These are phyloP conservation scores for Clarias pachynema DNA, from an alignment of 2,797 vertebrate species.

Conservation along the genomic window DNA sequence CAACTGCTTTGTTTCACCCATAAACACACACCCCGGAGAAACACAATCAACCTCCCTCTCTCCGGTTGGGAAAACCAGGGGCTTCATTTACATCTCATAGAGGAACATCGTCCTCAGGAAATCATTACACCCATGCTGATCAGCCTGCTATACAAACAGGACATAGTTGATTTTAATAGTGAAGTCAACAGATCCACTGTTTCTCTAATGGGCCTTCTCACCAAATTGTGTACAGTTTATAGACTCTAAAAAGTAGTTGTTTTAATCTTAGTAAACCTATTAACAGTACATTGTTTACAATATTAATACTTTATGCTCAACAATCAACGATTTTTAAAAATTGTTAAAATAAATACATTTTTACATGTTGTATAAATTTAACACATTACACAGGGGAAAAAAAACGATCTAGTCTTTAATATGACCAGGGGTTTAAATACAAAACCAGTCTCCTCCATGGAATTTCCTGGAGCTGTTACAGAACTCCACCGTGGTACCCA, in stretches of 20 bases:
- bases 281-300: neutral
- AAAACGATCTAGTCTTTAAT: neutral
- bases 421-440: neutral
- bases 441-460: neutral
- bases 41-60: slow-evolving; percentile 68
- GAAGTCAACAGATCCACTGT: slow-evolving; percentile 18
- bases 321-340: neutral
- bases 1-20: slow-evolving; percentile 80
- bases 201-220: neutral
- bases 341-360: neutral
- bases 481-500: slow-evolving; percentile 23
- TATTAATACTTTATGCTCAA: neutral
- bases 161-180: slow-evolving; percentile 22
- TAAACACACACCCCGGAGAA: slow-evolving; percentile 72
- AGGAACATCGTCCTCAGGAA: slow-evolving; percentile 39
- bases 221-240: neutral
- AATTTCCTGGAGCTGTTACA: slow-evolving; percentile 1
- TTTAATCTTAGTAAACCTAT: neutral
- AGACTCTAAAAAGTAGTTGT: neutral
- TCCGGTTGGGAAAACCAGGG: slow-evolving; percentile 72
- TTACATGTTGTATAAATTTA: neutral
- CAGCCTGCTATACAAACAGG: slow-evolving; percentile 24
- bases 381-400: neutral
- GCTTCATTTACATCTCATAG: slow-evolving; percentile 61
- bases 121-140: slow-evolving; percentile 42